These are phyloP conservation scores for Herpailurus yagouaroundi DNA, from an alignment of 2,113 vertebrate species.

Conservation along the genomic window DNA sequence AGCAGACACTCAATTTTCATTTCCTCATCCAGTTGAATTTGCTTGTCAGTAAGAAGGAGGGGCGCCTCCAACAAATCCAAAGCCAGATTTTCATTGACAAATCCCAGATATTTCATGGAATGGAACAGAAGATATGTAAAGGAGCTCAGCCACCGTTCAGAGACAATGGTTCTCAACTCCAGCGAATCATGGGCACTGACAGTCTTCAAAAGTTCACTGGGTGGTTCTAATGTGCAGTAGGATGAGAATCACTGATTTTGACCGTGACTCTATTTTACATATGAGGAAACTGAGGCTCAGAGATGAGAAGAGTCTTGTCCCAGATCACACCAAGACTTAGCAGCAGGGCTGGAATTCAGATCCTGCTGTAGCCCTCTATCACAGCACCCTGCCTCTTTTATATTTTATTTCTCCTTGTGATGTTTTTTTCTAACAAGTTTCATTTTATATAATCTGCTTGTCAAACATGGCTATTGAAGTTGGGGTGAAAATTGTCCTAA, in stretches of 20 bases:
- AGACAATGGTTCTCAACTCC: not conserved
- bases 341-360: not conserved
- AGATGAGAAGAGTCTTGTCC: not conserved
- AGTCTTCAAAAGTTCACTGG: not conserved
- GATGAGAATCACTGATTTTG: not conserved
- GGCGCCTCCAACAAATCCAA: not conserved
- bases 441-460: not conserved
- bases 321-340: not conserved
- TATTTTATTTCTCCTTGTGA: not conserved
- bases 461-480: not conserved
- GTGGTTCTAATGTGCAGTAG: not conserved
- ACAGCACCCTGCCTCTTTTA: not conserved
- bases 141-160: not conserved
- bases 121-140: not conserved
- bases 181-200: not conserved
- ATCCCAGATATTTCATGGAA: not conserved
- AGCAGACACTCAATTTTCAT: not conserved
- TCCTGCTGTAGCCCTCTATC: not conserved
- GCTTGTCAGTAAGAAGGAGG: not conserved
- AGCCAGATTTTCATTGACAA: not conserved
- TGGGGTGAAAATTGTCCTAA: constrained; percentile 44
- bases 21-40: constrained; percentile 21
- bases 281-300: not conserved
- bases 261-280: not conserved
- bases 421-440: not conserved